These are phyloP conservation scores for Nephotettix cincticeps DNA, from an alignment of 1,140 invertebrate species.

Conservation along the genomic window DNA sequence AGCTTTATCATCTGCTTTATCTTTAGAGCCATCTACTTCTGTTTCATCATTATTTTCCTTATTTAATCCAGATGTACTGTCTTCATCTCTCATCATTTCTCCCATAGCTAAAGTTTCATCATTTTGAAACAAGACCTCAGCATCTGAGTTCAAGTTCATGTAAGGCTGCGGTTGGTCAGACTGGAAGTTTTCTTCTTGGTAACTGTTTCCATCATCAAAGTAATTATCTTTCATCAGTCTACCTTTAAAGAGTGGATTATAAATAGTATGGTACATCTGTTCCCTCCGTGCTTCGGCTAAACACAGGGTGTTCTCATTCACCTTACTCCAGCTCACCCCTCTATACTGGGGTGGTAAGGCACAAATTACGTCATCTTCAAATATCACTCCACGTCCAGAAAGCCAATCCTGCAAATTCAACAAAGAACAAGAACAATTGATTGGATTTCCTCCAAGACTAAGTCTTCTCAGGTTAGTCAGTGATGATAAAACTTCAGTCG, in stretches of 20 bases:
- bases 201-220: constrained; percentile 21
- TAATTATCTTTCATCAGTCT: constrained; percentile 22
- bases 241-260: not conserved
- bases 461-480: constrained; percentile 33
- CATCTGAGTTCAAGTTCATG: not conserved
- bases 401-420: constrained; percentile 39
- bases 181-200: constrained; percentile 10
- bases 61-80: not conserved
- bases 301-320: constrained; percentile 39
- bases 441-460: constrained; percentile 38
- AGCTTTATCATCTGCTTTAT: not conserved
- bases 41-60: not conserved
- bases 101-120: constrained; percentile 27
- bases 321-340: constrained; percentile 32
- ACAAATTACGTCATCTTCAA: constrained; percentile 38
- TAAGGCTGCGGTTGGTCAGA: constrained; percentile 4
- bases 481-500: constrained; percentile 31
- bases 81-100: constrained; percentile 28
- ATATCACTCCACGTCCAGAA: constrained; percentile 34
- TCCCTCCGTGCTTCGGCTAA: constrained; percentile 24
- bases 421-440: constrained; percentile 40
- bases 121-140: constrained; percentile 27
- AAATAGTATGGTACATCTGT: not conserved
- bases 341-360: constrained; percentile 30
- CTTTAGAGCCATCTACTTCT: not conserved